A percentile compares a stretch with the other conserved stretches of the same genome.
Conservation (phyloP, 35 echinoderm and acorn worm species). For the Stichopus chloronotus region DNA sequence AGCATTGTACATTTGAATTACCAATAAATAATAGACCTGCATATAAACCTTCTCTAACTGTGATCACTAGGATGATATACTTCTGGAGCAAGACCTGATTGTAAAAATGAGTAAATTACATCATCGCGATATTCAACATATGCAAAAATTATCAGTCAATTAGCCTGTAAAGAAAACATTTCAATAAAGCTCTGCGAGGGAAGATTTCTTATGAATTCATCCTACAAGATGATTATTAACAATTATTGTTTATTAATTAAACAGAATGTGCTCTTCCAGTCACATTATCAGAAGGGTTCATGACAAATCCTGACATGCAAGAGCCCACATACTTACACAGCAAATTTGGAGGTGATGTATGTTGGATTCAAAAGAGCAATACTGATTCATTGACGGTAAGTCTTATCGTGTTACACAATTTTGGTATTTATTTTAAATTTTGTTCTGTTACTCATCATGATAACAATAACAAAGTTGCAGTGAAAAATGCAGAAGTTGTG, state of each 20-base stretch:
- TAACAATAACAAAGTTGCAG: too few species aligned
- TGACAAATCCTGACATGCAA: not conserved
- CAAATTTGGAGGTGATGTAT: not conserved
- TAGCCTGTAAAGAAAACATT: not conserved
- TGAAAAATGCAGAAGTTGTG: too few species aligned
- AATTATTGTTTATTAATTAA: not conserved
- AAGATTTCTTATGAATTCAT: not conserved
- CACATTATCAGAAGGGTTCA: not conserved
- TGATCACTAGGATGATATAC: not conserved
- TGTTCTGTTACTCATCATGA: too few species aligned
- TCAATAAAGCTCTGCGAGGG: not conserved
- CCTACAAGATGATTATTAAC: not conserved
- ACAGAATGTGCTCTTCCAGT: not conserved
- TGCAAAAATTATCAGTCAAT: not conserved
- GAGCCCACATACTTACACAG: not conserved
- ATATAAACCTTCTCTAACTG: not conserved
- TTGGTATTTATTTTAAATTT: too few species aligned
- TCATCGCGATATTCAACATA: not conserved
- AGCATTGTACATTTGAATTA: not conserved
- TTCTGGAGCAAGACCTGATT: too few species aligned
- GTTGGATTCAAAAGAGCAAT: not conserved
- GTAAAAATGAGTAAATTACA: not conserved
- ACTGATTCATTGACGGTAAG: not conserved
- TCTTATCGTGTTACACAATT: too few species aligned
- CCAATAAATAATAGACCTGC: not conserved